Percentiles rank a stretch among this genome's conserved stretches.
These are phyloP conservation scores for Ostrea denselamellosa DNA, from an alignment of 1,140 invertebrate genomes.

Conservation along the genomic window DNA sequence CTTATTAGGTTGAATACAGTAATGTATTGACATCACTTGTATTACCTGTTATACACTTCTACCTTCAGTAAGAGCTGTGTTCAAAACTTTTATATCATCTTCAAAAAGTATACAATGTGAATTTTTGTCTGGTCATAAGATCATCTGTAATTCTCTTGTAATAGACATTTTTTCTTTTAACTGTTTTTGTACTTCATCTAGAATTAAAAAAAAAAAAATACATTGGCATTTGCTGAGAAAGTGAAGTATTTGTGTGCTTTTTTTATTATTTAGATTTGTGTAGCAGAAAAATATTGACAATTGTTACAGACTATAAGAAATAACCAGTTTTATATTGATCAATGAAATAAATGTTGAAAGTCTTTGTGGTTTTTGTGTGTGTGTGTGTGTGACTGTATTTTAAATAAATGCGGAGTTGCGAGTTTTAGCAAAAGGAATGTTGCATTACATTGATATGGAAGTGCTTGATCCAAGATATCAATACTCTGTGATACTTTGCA, in stretches of 20 bases:
- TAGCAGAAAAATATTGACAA: background rate
- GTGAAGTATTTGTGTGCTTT: background rate
- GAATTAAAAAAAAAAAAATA: background rate
- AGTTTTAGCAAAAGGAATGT: too few relatives aligned
- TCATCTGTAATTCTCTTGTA: background rate
- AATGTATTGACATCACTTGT: too few relatives aligned
- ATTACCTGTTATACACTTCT: too few relatives aligned
- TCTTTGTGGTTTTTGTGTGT: background rate
- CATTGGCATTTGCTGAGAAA: slow-evolving; percentile 9
- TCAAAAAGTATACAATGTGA: background rate
- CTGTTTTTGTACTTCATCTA: background rate
- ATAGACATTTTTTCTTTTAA: background rate
- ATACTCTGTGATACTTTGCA: too few relatives aligned
- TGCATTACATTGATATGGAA: too few relatives aligned
- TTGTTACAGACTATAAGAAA: background rate
- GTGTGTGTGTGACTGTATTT: background rate
- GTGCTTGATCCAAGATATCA: too few relatives aligned
- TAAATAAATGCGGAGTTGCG: too few relatives aligned
- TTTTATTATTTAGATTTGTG: background rate
- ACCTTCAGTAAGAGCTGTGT: too few relatives aligned
- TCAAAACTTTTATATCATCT: background rate
- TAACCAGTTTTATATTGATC: slow-evolving; percentile 18
- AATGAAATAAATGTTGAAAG: slow-evolving; percentile 31
- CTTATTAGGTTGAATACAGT: too few relatives aligned
- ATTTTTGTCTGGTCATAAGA: too few relatives aligned